Conservation (phyloP, 2,113 vertebrate genomes). For the Beaufortia kweichowensis region DNA sequence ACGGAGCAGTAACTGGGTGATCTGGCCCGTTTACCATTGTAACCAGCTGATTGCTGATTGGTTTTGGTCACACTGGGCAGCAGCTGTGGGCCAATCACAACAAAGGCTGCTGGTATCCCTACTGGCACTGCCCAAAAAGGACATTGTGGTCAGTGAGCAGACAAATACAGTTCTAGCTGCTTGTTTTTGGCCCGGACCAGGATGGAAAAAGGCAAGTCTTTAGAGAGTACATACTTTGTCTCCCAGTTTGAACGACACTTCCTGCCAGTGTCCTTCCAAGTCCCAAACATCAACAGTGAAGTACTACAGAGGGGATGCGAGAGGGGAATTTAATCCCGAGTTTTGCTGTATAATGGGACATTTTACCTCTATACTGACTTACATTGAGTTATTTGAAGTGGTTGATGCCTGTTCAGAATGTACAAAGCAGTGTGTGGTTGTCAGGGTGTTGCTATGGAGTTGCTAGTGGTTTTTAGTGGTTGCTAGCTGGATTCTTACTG, state of each 20-base stretch:
- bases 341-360: too few species aligned
- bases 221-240: constrained; percentile 37
- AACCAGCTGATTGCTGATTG: constrained; percentile 52
- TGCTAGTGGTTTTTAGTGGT: too few species aligned
- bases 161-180: constrained; percentile 44
- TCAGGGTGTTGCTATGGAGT: too few species aligned
- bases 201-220: constrained; percentile 38
- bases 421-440: too few species aligned
- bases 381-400: too few species aligned
- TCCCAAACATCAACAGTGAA: constrained; percentile 7
- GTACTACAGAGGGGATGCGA: constrained; percentile 19
- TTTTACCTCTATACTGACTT: too few species aligned
- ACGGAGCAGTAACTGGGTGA: constrained; percentile 49
- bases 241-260: constrained; percentile 36
- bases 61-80: constrained; percentile 40
- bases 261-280: constrained; percentile 39
- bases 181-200: constrained; percentile 55
- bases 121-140: constrained; percentile 53
- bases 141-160: constrained; percentile 53
- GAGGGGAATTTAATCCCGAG: too few species aligned
- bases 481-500: too few species aligned
- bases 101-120: constrained; percentile 15
- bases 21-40: constrained; percentile 36
- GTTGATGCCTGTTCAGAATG: too few species aligned
- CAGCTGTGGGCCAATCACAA: constrained; percentile 40